Evolutionary conservation across 2,797 vertebrate species (phyloP), one percentile per base, ranked within the genome.

Genomic region (Chloroceryle inda): DNA sequence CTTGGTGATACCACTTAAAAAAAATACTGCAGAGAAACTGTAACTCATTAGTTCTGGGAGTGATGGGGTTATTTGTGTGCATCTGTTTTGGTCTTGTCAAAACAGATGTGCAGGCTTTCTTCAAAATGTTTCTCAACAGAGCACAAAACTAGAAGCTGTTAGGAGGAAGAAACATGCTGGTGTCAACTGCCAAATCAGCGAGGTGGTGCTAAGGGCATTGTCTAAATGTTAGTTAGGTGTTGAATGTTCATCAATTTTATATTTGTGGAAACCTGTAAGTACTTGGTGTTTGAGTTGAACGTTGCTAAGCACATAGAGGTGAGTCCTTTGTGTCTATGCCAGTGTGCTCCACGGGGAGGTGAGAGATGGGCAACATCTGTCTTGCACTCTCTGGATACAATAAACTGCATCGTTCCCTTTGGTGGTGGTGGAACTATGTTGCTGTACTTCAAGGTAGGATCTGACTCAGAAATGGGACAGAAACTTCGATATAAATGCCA

Each of bases 221-320:
- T 37, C 22, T 76, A 3, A 89, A 50, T 74, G 20, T 11, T 75
- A 23, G 44, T 18, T 66, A 22, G 38, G 14, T 58, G 26, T 44
- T 80, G 35, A 74, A 29, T 4, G 17, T 80, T 89, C 20, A 47
- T 31, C n/a, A 23, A 3, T 27, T 79, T 62, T 66, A 59, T 49
- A 44, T n/a, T 84, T 93, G 69, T 71, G 68, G 68, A 72, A 78
- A 84, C 10, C 50, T 27, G 6, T 52, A 8, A 53, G 20, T 52
- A 35, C 26, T n/a, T 50, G 13, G 12, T 59, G 10, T 69, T 79
- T 44, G 20, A 40, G 18, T 38, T 75, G 45, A 37, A n/a, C 0
- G 0, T 27, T 61, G 55, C 35, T 33, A 56, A 52, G 19, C 16
- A 7, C 7, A 7, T 24, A 6, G 5, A 2, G 27, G 6, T 4